Base-by-base conservation (phyloP, 1,140 invertebrate genomes). In the Neuroterus valhalla region DNA sequence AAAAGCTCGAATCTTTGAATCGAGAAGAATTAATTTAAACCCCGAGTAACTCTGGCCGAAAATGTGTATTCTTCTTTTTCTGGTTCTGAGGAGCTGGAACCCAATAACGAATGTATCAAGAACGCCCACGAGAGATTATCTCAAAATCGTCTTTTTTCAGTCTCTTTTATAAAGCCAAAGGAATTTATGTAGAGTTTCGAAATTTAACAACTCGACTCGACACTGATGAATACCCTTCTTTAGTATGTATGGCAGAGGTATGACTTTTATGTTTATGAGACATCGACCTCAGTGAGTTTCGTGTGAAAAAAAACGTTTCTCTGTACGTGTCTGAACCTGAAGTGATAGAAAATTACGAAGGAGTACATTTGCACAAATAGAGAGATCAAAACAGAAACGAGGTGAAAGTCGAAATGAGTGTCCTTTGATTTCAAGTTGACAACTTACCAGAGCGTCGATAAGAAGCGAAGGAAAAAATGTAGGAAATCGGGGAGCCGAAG, bases 21-120 rank as follows among this genome's bases (percentile, higher is more conserved):
- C 55, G 23, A 38, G 4, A 23, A 23, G 12, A 62, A 31, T 62
- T 31, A 62, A 62, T 62, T 26, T 62, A 6, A 31, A 38, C 55
- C 31, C 23, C 23, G 55, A 26, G 23, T 62, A 62, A 62, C 6
- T 26, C 23, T 62, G 26, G 23, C 26, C 55, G 12, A 31, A 26
- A 31, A 62, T 31, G 26, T 31, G 26, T 62, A 31, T 26, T 62
- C 55, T 62, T 62, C 52, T 62, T 23, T 62, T 62, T 62, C n/a
- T 38, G 55, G 55, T 62, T 62, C 55, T 26, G 31, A 62, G 55
- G 55, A 62, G 55, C 55, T 62, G 55, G 31, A 62, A 62, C 23
- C 55, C 55, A 31, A 62, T 62, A 62, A 62, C 55, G 55, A 62
- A 62, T 62, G 55, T 62, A 62, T 62, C 55, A 62, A 62, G 55